These are phyloP conservation scores for Girardinichthys multiradiatus DNA, from an alignment of 2,113 vertebrate species.

Conservation along the genomic window DNA sequence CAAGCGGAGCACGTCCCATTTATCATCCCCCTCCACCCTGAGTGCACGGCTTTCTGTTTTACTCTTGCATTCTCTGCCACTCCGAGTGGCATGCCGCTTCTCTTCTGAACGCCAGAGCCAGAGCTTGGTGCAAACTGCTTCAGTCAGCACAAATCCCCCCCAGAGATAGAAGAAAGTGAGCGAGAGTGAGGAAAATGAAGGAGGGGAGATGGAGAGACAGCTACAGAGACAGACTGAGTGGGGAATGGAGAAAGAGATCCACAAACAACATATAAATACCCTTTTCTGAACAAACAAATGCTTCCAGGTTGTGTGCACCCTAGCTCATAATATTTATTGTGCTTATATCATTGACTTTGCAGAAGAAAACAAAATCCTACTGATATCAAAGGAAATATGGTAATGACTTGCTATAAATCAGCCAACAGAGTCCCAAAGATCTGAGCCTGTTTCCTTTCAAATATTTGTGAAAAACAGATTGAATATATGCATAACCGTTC, in stretches of 20 bases:
- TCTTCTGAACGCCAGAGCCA: conserved; percentile 44
- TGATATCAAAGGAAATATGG: conserved; percentile 55
- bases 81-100: conserved; percentile 40
- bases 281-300: conserved; percentile 35
- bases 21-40: conserved; percentile 20
- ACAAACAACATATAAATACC: conserved; percentile 7
- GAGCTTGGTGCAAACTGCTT: conserved; percentile 72
- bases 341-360: conserved; percentile 27
- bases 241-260: conserved; percentile 22
- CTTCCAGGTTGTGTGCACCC: conserved; percentile 41
- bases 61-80: conserved; percentile 35
- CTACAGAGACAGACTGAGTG: conserved; percentile 6
- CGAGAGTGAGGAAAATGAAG: conserved; percentile 45
- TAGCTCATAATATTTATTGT: conserved; percentile 18
- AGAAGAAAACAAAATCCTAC: conserved; percentile 44
- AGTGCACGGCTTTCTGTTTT: conserved; percentile 19
- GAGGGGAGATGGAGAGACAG: conserved; percentile 26
- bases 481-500: conserved; percentile 38
- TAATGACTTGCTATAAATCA: conserved; percentile 26
- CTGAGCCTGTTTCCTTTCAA: conserved; percentile 16
- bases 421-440: conserved; percentile 15
- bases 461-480: conserved; percentile 30
- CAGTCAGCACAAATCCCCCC: conserved; percentile 78
- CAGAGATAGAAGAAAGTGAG: conserved; percentile 60
- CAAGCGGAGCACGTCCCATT: conserved; percentile 58